A percentile compares a stretch with the other conserved stretches of the same genome.
These are phyloP conservation scores for Anoplius nigerrimus DNA, from an alignment of 2,888 invertebrate species.

Conservation along the genomic window DNA sequence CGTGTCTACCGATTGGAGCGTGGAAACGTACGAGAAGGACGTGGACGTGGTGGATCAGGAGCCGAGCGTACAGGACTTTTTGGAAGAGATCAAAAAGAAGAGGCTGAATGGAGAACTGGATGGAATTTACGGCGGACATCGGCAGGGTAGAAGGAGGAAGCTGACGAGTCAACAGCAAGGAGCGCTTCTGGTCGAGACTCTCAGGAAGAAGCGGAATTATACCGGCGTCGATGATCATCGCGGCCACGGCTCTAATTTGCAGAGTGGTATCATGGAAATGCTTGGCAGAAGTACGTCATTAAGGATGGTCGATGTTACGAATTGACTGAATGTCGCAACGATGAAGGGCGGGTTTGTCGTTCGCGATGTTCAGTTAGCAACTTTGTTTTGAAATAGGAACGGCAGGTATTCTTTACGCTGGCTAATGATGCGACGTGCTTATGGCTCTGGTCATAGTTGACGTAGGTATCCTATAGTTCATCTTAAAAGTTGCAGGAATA, in stretches of 20 bases:
- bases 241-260: constrained; percentile 78
- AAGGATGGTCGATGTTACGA: neutral
- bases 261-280: constrained; percentile 87
- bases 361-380: no score
- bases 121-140: constrained; percentile 26
- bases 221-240: constrained; percentile 76
- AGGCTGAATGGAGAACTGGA: constrained; percentile 37
- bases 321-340: neutral
- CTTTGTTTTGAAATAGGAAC: no score
- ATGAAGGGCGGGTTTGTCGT: constrained; percentile 8
- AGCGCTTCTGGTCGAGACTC: constrained; percentile 83
- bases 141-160: constrained; percentile 75
- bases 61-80: constrained; percentile 44
- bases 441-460: no score
- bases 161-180: constrained; percentile 85
- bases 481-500: no score
- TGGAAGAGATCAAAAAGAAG: constrained; percentile 52
- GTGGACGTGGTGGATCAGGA: neutral
- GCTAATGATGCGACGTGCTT: no score
- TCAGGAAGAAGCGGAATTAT: constrained; percentile 80
- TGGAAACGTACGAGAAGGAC: neutral
- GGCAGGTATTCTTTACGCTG: no score
- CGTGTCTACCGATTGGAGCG: constrained; percentile 1
- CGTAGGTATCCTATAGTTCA: no score
- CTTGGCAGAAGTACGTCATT: constrained; percentile 84